Evolutionary conservation across 2,797 vertebrate species (phyloP).

Genomic region (Iguana delicatissima): DNA sequence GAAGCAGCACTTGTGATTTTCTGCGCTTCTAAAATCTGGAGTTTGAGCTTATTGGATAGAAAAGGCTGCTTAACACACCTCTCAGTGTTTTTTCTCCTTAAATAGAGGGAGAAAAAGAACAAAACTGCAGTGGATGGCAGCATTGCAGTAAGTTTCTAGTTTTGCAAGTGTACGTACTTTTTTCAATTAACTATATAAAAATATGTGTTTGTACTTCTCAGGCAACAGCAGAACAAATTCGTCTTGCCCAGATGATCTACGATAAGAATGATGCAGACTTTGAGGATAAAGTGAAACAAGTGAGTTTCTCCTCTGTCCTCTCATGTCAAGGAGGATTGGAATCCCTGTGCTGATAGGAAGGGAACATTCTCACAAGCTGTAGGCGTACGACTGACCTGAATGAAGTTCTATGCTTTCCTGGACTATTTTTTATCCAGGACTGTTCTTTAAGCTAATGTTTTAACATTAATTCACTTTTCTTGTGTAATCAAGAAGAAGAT

Average conservation of each 20-base stretch:
- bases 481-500: background rate
- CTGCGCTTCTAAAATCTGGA: background rate
- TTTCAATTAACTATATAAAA: background rate
- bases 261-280: slow-evolving; percentile 97
- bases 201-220: slow-evolving; percentile 72
- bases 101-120: background rate
- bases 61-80: background rate
- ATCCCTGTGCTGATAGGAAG: background rate
- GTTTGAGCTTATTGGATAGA: background rate
- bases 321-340: background rate
- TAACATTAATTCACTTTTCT: slow-evolving; percentile 23
- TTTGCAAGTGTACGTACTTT: background rate
- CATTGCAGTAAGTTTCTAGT: background rate
- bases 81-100: background rate
- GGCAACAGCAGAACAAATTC: slow-evolving; percentile 98
- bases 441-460: background rate
- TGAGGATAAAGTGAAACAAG: slow-evolving; percentile 98
- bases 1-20: background rate
- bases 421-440: background rate
- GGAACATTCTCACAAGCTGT: too few relatives aligned
- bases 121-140: too few relatives aligned
- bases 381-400: background rate
- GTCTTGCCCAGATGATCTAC: slow-evolving; percentile 97
- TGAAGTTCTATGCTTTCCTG: background rate
- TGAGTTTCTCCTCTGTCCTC: slow-evolving; percentile 68